Evolutionary conservation across 2,888 invertebrate species (phyloP).

Genomic region (Capitulum mitella): DNA sequence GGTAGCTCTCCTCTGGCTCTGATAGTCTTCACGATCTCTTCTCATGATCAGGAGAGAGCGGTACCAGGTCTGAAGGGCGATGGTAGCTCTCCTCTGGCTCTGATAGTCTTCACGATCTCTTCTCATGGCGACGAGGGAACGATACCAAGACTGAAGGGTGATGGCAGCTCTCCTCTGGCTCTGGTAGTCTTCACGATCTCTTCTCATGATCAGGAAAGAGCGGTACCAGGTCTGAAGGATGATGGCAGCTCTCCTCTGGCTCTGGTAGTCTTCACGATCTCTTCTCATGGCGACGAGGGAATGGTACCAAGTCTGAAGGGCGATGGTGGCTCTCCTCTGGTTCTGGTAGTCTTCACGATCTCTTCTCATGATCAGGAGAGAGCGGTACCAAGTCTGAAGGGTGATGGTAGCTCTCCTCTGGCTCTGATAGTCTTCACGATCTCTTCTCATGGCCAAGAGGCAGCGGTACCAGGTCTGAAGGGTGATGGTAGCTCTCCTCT

Average conservation of each 20-base stretch:
- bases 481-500: background rate
- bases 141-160: background rate
- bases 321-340: background rate
- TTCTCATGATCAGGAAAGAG: background rate
- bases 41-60: background rate
- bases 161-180: background rate
- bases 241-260: background rate
- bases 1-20: background rate
- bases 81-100: background rate
- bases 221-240: background rate
- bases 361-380: background rate
- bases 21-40: background rate
- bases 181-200: background rate
- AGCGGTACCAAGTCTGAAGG: background rate
- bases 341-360: background rate
- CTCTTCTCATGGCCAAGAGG: background rate
- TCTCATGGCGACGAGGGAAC: background rate
- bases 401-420: background rate
- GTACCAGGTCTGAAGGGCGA: background rate
- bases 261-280: background rate
- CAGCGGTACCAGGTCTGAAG: conserved; percentile 27
- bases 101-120: background rate
- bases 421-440: background rate
- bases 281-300: background rate
- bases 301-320: conserved; percentile 16